Percentiles rank a stretch among this genome's conserved stretches.
These are phyloP conservation scores for Machaerirhynchus nigripectus DNA, from an alignment of 2,113 vertebrate genomes.

Conservation along the genomic window DNA sequence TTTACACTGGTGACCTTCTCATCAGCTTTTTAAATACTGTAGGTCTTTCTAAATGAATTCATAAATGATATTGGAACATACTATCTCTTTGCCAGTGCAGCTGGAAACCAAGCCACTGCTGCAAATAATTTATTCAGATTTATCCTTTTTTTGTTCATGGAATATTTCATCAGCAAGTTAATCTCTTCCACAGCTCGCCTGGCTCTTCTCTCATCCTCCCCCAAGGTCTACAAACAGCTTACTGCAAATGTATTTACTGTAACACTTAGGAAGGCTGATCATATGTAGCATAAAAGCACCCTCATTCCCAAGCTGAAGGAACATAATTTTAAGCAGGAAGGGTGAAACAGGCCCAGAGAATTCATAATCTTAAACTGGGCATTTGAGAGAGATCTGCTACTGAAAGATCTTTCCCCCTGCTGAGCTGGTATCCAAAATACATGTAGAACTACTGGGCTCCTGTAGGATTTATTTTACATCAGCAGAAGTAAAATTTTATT, in stretches of 20 bases:
- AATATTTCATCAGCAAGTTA: not conserved
- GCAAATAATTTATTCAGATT: conserved; percentile 11
- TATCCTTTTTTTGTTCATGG: not conserved
- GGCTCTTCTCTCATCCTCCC: not conserved
- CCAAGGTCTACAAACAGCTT: not conserved
- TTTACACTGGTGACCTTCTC: not conserved
- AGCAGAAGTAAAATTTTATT: not conserved
- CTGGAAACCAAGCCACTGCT: not conserved
- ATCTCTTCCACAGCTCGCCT: not conserved
- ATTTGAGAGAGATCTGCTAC: not conserved
- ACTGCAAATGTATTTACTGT: not conserved
- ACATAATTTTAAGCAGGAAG: not conserved
- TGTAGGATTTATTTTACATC: not conserved
- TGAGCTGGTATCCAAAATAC: not conserved
- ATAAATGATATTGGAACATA: not conserved
- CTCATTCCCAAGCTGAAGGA: not conserved
- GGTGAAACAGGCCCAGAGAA: not conserved
- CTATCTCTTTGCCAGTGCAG: not conserved
- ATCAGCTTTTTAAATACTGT: not conserved
- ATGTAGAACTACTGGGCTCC: not conserved
- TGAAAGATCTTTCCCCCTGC: not conserved
- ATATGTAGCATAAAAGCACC: not conserved
- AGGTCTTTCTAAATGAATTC: not conserved
- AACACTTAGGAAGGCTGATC: not conserved
- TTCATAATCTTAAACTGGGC: not conserved